These are phyloP conservation scores for Lasaia peninsularis DNA, from an alignment of 1,140 invertebrate genomes.

Conservation along the genomic window DNA sequence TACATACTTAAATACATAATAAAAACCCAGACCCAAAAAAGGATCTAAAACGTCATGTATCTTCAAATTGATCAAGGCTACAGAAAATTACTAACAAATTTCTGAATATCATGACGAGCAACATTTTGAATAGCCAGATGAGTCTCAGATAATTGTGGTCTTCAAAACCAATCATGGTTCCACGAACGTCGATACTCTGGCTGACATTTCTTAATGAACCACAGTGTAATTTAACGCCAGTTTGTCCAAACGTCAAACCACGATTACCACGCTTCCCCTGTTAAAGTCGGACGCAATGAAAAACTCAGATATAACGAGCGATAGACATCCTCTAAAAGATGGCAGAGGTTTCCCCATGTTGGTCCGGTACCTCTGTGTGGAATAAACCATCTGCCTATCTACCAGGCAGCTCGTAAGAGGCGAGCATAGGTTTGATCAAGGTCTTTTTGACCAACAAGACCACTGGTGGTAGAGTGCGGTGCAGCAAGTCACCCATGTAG, in stretches of 20 bases:
- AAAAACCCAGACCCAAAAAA: background rate
- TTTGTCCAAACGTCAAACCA: background rate
- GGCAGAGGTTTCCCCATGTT: no score
- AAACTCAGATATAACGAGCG: no score
- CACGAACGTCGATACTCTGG: conserved; percentile 18
- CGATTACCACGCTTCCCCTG: background rate
- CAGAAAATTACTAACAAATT: conserved; percentile 22
- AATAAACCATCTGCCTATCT: no score
- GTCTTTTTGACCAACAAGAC: no score
- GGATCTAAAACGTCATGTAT: background rate
- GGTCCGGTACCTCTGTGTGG: no score
- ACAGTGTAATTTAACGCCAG: conserved; percentile 14
- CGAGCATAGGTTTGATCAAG: no score
- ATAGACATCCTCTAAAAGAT: no score
- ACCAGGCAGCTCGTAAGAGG: no score
- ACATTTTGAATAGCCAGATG: conserved; percentile 2
- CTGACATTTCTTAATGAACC: conserved; percentile 17
- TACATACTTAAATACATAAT: background rate
- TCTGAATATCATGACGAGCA: conserved; percentile 17
- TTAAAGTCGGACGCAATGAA: background rate
- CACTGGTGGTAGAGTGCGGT: no score
- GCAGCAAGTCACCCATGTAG: no score
- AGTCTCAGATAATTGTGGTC: conserved; percentile 1
- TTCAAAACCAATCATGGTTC: conserved; percentile 13
- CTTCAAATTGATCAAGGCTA: conserved; percentile 10